Percentiles rank a stretch among this genome's conserved stretches.
These are phyloP conservation scores for Eupithecia pulchellata DNA, from an alignment of 2,888 invertebrate species.

Conservation along the genomic window DNA sequence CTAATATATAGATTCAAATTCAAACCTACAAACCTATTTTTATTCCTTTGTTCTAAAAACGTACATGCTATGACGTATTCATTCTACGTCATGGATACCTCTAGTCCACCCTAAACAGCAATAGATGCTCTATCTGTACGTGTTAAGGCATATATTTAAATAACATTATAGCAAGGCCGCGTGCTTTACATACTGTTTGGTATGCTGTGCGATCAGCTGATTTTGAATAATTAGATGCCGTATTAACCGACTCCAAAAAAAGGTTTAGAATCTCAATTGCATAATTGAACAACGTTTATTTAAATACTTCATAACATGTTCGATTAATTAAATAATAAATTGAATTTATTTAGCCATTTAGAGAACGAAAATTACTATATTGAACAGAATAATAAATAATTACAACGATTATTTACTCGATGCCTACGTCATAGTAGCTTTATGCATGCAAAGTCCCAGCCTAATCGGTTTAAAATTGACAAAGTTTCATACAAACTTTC, in stretches of 20 bases:
- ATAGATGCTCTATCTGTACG: constrained; percentile 20
- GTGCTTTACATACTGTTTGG: neutral
- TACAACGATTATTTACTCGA: no score
- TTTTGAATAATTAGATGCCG: constrained; percentile 9
- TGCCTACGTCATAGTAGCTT: no score
- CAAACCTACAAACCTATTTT: constrained; percentile 20
- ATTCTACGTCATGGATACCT: constrained; percentile 15
- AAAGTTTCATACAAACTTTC: no score
- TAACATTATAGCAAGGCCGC: constrained; percentile 28
- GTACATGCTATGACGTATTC: constrained; percentile 4
- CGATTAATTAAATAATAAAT: no score
- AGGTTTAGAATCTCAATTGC: no score
- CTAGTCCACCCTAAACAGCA: constrained; percentile 18
- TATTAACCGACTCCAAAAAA: constrained; percentile 2
- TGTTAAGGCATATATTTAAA: constrained; percentile 33
- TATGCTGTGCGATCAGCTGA: constrained; percentile 14
- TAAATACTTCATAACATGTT: no score
- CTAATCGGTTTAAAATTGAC: no score
- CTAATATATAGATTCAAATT: neutral
- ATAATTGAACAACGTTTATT: no score
- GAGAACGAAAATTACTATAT: no score
- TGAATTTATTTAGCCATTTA: no score
- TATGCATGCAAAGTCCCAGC: no score
- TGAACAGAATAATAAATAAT: no score
- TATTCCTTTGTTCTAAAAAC: constrained; percentile 17